Conservation (phyloP, 2,113 vertebrate species). For the Macaca fascicularis region DNA sequence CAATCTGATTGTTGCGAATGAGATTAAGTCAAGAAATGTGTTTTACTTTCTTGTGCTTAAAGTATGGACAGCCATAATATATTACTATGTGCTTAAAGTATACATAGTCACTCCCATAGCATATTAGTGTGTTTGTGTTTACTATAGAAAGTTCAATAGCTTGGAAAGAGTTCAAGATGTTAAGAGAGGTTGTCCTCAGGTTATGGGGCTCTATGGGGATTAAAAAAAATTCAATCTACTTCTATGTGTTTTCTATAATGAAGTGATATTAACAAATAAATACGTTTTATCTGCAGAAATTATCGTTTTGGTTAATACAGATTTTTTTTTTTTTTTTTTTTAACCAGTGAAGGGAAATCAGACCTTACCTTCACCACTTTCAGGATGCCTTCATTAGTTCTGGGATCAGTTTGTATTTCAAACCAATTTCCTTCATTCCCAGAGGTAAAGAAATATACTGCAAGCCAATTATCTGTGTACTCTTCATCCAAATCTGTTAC, state of each 20-base stretch:
- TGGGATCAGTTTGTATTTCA: conserved; percentile 89
- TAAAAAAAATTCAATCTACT: not conserved
- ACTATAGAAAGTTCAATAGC: not conserved
- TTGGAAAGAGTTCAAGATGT: not conserved
- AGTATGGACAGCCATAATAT: not conserved
- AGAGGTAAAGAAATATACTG: conserved; percentile 88
- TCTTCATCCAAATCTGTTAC: conserved; percentile 88
- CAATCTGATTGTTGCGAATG: not conserved
- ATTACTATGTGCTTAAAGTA: not conserved
- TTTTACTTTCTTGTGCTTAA: conserved; percentile 27
- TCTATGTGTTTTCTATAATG: not conserved
- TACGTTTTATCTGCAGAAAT: not conserved
- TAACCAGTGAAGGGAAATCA: conserved; percentile 28
- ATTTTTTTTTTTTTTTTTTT: conserved; percentile 1
- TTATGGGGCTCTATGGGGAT: not conserved
- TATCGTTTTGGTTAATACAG: not conserved
- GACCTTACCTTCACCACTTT: conserved; percentile 88
- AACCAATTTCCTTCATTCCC: conserved; percentile 95
- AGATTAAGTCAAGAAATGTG: not conserved
- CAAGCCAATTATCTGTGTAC: conserved; percentile 89
- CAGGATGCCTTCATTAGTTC: conserved; percentile 93
- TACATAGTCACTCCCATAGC: not conserved
- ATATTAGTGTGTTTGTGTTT: not conserved
- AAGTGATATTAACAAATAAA: not conserved
- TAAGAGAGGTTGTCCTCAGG: not conserved